Conservation (phyloP, 2,888 invertebrate species). For the Agriotes lineatus region DNA sequence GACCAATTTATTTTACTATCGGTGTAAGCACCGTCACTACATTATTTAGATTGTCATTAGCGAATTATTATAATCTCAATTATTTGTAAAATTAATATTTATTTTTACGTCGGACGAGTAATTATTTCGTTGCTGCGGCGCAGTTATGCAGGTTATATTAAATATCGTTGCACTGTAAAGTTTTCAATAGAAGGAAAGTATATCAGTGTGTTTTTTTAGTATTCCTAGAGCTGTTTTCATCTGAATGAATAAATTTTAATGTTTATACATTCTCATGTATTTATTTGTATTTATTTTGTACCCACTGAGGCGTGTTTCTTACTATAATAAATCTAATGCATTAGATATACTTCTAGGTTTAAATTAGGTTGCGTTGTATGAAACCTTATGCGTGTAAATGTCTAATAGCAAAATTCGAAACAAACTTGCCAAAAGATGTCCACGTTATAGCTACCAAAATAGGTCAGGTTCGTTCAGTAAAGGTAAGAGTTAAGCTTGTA, state of each 20-base stretch:
- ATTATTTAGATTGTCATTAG: constrained; percentile 32
- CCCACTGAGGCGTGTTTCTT: constrained; percentile 17
- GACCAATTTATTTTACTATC: constrained; percentile 41
- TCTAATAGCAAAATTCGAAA: background rate
- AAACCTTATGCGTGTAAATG: background rate
- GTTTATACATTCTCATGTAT: constrained; percentile 46
- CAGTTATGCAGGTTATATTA: constrained; percentile 39
- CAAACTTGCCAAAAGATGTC: background rate
- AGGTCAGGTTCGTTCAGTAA: background rate
- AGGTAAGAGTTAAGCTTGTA: background rate
- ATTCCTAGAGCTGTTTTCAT: constrained; percentile 49
- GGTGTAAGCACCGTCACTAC: constrained; percentile 19
- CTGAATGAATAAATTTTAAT: constrained; percentile 46
- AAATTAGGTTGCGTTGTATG: background rate
- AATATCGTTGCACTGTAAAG: constrained; percentile 61
- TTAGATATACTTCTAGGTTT: background rate
- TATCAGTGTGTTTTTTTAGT: constrained; percentile 57
- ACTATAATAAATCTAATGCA: background rate
- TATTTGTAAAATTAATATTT: constrained; percentile 52
- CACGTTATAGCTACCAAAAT: background rate
- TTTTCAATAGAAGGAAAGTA: constrained; percentile 52
- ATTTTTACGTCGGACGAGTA: constrained; percentile 53
- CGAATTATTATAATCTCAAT: constrained; percentile 36
- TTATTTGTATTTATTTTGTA: constrained; percentile 47
- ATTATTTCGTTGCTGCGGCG: constrained; percentile 46